phyloP scores from a whole-genome alignment of 1,140 invertebrate species.

The Idris sp. region DNA sequence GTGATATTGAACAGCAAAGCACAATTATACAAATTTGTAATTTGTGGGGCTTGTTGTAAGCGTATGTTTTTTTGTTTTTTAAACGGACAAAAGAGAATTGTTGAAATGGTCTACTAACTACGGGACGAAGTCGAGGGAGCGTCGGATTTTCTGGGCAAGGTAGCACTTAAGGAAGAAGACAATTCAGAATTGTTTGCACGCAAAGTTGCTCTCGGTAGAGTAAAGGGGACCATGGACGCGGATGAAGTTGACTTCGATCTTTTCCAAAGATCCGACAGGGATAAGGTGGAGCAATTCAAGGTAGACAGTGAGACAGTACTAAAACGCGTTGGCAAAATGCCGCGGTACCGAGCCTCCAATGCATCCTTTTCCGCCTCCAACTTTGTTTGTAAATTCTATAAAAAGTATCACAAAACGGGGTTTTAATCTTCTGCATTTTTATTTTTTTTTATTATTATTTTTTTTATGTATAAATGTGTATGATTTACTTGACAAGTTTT shows the following conservation, averaged over 20 bases:
- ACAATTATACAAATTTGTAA: conserved; percentile 15
- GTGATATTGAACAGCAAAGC: conserved; percentile 42
- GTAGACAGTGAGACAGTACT: conserved; percentile 70
- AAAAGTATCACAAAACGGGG: conserved; percentile 69
- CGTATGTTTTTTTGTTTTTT: too few species aligned
- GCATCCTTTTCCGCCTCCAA: conserved; percentile 74
- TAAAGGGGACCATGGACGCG: conserved; percentile 69
- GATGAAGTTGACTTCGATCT: conserved; percentile 68
- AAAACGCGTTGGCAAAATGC: conserved; percentile 72
- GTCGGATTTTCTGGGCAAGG: conserved; percentile 67
- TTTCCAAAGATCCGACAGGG: conserved; percentile 66
- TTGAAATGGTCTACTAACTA: conserved; percentile 64
- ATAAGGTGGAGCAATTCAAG: conserved; percentile 67
- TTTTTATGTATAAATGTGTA: too few species aligned
- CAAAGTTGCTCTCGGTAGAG: conserved; percentile 73
- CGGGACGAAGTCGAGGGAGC: conserved; percentile 64
- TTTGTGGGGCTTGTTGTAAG: conserved; percentile 37
- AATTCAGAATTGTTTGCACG: conserved; percentile 68
- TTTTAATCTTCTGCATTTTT: too few species aligned
- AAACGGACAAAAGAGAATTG: conserved; percentile 33
- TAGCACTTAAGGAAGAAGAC: conserved; percentile 66
- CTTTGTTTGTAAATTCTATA: conserved; percentile 76
- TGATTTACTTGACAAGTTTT: too few species aligned
- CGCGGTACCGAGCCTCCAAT: conserved; percentile 74
- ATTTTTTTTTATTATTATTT: too few species aligned